phyloP scores from a whole-genome alignment of 2,888 invertebrate species.

The Bellardia pandia region DNA sequence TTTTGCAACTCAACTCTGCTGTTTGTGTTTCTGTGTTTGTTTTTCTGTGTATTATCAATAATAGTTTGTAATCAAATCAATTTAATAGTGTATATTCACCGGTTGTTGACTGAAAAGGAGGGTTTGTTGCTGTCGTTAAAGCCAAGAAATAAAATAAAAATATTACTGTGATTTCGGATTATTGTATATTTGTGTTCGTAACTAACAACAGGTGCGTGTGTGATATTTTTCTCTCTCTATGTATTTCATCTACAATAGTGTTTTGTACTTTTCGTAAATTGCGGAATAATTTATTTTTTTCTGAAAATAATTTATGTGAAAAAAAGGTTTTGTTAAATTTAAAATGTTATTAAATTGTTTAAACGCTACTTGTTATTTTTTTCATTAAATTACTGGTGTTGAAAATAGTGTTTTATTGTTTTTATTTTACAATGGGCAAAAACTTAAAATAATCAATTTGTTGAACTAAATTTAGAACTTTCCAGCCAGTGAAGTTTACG shows the following conservation, averaged over 20 bases:
- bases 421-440: neutral
- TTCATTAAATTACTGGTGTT: neutral
- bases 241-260: too few relatives aligned
- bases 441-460: neutral
- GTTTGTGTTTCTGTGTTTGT: conserved; percentile 3
- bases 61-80: conserved; percentile 60
- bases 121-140: conserved; percentile 31
- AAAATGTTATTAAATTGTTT: neutral
- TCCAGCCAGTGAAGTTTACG: conserved; percentile 51
- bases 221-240: neutral
- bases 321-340: neutral
- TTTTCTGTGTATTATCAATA: conserved; percentile 23
- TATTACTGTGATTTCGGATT: conserved; percentile 43
- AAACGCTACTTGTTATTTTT: neutral
- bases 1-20: conserved; percentile 41
- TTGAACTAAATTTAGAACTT: conserved; percentile 36
- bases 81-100: conserved; percentile 55
- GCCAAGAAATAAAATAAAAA: conserved; percentile 51
- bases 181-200: conserved; percentile 49
- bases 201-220: conserved; percentile 62
- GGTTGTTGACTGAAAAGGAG: conserved; percentile 46
- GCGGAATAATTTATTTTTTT: neutral
- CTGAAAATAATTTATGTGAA: neutral
- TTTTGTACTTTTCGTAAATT: too few relatives aligned
- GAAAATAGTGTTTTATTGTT: neutral